phyloP scores from a whole-genome alignment of 2,888 invertebrate genomes.

The Hemithea aestivaria region DNA sequence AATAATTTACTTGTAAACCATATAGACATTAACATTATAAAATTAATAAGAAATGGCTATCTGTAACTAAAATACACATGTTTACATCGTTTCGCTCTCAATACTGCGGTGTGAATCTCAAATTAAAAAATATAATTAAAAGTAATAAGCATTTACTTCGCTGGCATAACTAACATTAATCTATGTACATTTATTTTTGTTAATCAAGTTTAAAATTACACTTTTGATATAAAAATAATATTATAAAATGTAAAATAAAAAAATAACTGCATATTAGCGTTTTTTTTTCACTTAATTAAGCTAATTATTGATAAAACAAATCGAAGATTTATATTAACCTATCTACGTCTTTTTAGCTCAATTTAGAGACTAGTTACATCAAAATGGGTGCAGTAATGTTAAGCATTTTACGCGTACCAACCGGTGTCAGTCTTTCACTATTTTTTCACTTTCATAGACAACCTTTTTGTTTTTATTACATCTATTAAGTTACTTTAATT shows the following conservation, averaged over 20 bases:
- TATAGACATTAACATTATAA: slow-evolving; percentile 53
- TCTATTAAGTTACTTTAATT: no score
- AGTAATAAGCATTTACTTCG: slow-evolving; percentile 4
- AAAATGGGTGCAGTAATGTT: slow-evolving; percentile 30
- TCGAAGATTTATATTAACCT: slow-evolving; percentile 16
- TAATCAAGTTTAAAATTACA: slow-evolving; percentile 17
- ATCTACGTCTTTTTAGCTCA: slow-evolving; percentile 24
- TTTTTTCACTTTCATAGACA: background rate
- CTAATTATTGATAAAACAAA: slow-evolving; percentile 7
- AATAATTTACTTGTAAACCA: slow-evolving; percentile 69
- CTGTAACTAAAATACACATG: slow-evolving; percentile 14
- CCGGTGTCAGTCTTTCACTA: background rate
- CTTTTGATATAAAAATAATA: slow-evolving; percentile 8
- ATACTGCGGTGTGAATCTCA: slow-evolving; percentile 49
- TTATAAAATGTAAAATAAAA: slow-evolving; percentile 8
- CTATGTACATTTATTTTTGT: slow-evolving; percentile 19
- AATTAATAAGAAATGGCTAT: slow-evolving; percentile 45
- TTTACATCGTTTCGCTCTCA: slow-evolving; percentile 15
- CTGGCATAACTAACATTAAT: slow-evolving; percentile 11
- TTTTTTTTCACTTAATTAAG: slow-evolving; percentile 7
- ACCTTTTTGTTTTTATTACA: background rate
- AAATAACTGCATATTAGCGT: slow-evolving; percentile 7
- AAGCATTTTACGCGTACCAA: background rate
- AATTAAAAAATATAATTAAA: slow-evolving; percentile 24
- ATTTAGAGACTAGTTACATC: slow-evolving; percentile 26